Evolutionary conservation across 2,113 vertebrate genomes (phyloP), one percentile per base, ranked within the genome.

Genomic region (Elanus axillaris): DNA sequence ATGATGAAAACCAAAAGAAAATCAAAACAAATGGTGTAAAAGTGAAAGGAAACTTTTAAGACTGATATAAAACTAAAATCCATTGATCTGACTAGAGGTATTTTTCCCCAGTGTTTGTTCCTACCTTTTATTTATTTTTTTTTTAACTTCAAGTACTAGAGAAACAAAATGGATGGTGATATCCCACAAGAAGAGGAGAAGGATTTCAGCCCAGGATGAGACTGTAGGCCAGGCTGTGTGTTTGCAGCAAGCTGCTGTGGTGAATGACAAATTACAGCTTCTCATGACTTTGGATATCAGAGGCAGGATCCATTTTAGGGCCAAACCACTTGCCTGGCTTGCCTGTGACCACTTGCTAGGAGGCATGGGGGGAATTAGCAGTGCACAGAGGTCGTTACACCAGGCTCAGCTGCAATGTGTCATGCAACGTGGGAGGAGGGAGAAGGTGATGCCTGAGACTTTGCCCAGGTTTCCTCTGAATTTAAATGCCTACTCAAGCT

Each of bases 1-100:
- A 73, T 69, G 78, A 93, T 86, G 74, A 90, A 90, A 96, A 86
- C 1, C 67, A 76, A 83, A 90, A 85, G 77, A 94, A 92, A 94
- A 96, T 92, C 22, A 83, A 95, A 96, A 90, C 60, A 73, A 88
- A 88, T 71, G 38, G 36, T 27, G 22, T 84, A 84, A 82, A 91
- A 89, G 43, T 42, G 59, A 94, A 92, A 90, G 48, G 75, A 92
- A 83, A 84, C 85, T 76, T 80, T 95, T 53, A 93, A 88, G 72
- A 52, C 26, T 47, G 29, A 75, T 5, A 12, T 68, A 89, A 91
- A 89, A 92, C 90, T 80, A 84, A 86, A 94, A 66, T 48, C 71
- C 79, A 88, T 86, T 88, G 83, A 86, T 90, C 50, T 88, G 79
- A 40, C 36, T 48, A 13, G 45, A 69, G 53, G 21, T 62, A n/a